Conservation (phyloP, 2,888 invertebrate species). For the Athripsodes cinereus region DNA sequence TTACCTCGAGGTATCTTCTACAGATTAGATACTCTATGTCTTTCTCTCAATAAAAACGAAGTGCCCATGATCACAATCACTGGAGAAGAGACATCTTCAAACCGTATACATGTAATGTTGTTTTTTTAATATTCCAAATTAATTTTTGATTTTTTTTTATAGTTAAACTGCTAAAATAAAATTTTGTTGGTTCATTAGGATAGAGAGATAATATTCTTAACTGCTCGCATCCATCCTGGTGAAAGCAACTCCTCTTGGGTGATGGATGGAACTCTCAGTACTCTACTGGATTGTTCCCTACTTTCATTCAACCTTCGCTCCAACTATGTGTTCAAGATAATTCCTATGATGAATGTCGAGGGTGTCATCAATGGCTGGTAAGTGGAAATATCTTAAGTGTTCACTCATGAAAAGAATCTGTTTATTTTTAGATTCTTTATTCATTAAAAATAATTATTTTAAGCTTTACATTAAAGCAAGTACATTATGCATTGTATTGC, state of each 20-base stretch:
- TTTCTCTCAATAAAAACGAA: conserved; percentile 65
- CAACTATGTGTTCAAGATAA: conserved; percentile 75
- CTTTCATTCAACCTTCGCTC: conserved; percentile 57
- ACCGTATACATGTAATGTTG: conserved; percentile 49
- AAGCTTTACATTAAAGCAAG: conserved; percentile 7
- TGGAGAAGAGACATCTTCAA: conserved; percentile 47
- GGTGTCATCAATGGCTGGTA: conserved; percentile 84
- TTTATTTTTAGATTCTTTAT: background rate
- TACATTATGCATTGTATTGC: background rate
- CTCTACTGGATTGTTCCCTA: conserved; percentile 53
- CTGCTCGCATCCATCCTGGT: conserved; percentile 79
- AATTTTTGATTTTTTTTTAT: background rate
- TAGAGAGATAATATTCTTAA: conserved; percentile 64
- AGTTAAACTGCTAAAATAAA: background rate
- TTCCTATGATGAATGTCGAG: conserved; percentile 86
- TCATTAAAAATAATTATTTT: conserved; percentile 2
- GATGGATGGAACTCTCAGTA: conserved; percentile 73
- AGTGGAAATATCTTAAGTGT: conserved; percentile 42
- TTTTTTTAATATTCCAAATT: no score
- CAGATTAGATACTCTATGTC: conserved; percentile 61
- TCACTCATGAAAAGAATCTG: background rate
- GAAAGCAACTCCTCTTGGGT: conserved; percentile 87
- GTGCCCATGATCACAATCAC: conserved; percentile 74
- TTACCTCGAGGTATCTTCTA: conserved; percentile 51
- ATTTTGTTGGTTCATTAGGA: conserved; percentile 39